These are phyloP conservation scores for Alauda arvensis DNA, from an alignment of 2,797 vertebrate genomes.

Conservation along the genomic window DNA sequence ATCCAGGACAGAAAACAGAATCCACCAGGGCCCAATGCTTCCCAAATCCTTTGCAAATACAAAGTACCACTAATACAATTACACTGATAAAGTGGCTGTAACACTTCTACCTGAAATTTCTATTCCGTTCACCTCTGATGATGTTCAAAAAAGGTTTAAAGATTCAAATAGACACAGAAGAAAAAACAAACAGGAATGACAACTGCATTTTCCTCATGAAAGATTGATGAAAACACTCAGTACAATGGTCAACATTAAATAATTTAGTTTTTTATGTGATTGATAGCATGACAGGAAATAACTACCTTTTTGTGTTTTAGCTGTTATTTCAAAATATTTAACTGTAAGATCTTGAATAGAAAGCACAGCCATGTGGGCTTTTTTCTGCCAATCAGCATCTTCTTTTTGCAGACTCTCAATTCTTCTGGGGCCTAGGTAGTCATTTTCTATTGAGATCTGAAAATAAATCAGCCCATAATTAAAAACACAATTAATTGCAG, in stretches of 20 bases:
- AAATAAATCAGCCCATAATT: constrained; percentile 25
- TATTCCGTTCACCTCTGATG: not conserved
- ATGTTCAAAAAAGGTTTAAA: not conserved
- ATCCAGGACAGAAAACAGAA: not conserved
- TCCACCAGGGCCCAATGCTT: not conserved
- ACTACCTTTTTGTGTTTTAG: constrained; percentile 91
- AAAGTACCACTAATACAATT: not conserved
- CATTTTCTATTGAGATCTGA: constrained; percentile 94
- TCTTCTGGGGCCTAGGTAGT: constrained; percentile 92
- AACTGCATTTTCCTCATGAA: not conserved
- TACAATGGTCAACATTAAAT: not conserved
- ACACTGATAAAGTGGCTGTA: not conserved
- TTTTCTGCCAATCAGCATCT: constrained; percentile 94
- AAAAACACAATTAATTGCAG: not conserved
- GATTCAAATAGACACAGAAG: not conserved
- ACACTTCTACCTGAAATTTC: not conserved
- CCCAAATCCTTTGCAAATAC: not conserved
- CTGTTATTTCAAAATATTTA: constrained; percentile 96
- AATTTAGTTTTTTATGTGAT: not conserved
- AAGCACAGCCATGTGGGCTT: constrained; percentile 90
- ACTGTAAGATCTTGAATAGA: constrained; percentile 96
- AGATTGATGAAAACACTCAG: not conserved
- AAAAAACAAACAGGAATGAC: not conserved
- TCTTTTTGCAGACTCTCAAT: constrained; percentile 90
- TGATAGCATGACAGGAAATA: not conserved